Conservation (phyloP, 2,113 vertebrate species). For the Gavialis gangeticus region DNA sequence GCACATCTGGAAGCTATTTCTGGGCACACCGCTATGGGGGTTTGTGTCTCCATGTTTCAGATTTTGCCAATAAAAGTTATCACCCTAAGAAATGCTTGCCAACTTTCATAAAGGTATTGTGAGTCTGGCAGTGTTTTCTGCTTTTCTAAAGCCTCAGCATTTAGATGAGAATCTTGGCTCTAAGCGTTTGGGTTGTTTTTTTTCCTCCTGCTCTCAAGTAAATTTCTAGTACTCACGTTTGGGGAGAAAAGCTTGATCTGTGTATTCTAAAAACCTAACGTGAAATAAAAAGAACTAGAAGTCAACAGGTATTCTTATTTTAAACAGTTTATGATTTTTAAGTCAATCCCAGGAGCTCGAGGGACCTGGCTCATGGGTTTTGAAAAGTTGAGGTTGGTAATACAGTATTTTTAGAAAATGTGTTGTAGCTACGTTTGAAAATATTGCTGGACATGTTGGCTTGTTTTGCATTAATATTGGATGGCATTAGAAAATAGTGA, state of each 20-base stretch:
- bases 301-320: background rate
- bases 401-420: background rate
- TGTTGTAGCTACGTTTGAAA: background rate
- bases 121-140: background rate
- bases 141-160: background rate
- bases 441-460: accelerated
- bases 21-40: accelerated
- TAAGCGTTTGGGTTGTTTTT: background rate
- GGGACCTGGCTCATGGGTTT: background rate
- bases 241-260: accelerated
- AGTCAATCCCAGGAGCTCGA: background rate
- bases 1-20: background rate
- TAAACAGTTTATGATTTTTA: background rate
- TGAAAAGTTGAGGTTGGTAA: background rate
- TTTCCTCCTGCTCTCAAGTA: background rate
- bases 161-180: background rate
- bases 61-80: too few relatives aligned
- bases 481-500: accelerated
- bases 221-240: background rate
- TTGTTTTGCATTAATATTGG: background rate
- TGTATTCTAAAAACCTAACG: accelerated
- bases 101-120: background rate
- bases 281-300: background rate
- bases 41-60: accelerated
- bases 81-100: background rate